Evolutionary conservation across 2,113 vertebrate species (phyloP).

Genomic region (Hemicordylus capensis): DNA sequence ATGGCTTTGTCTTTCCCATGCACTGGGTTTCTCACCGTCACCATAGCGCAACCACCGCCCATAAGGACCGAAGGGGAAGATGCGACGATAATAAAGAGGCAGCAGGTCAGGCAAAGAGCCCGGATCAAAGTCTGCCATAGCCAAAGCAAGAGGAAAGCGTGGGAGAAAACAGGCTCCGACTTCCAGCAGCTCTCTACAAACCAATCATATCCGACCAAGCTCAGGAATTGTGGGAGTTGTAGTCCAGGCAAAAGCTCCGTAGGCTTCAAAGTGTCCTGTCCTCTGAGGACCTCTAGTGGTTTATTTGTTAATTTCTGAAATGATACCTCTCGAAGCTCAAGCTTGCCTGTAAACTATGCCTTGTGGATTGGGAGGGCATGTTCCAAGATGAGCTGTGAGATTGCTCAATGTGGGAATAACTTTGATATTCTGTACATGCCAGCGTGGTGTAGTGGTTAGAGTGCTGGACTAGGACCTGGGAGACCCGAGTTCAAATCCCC

Average conservation of each 20-base stretch:
- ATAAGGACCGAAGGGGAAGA: conserved; percentile 90
- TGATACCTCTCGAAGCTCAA: not conserved
- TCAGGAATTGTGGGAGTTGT: conserved; percentile 69
- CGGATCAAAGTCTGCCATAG: conserved; percentile 73
- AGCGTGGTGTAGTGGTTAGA: too few species aligned
- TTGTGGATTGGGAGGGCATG: too few species aligned
- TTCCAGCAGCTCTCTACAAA: rapidly evolving
- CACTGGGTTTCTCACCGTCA: conserved; percentile 74
- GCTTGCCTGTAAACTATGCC: not conserved
- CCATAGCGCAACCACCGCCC: conserved; percentile 92
- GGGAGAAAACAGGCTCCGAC: not conserved
- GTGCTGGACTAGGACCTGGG: too few species aligned
- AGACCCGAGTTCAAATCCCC: too few species aligned
- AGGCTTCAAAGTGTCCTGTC: not conserved
- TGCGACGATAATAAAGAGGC: conserved; percentile 88
- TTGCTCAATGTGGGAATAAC: too few species aligned
- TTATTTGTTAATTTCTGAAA: not conserved
- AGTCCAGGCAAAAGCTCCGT: conserved; percentile 38
- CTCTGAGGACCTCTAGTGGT: not conserved
- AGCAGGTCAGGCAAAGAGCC: conserved; percentile 82
- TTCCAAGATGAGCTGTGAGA: too few species aligned
- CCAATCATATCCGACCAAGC: not conserved
- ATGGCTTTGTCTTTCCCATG: not conserved
- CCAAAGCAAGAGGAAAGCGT: not conserved
- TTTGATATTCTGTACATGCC: too few species aligned